Base-by-base conservation (phyloP, 2,888 invertebrate species). In the Drosophila buzzatii region DNA sequence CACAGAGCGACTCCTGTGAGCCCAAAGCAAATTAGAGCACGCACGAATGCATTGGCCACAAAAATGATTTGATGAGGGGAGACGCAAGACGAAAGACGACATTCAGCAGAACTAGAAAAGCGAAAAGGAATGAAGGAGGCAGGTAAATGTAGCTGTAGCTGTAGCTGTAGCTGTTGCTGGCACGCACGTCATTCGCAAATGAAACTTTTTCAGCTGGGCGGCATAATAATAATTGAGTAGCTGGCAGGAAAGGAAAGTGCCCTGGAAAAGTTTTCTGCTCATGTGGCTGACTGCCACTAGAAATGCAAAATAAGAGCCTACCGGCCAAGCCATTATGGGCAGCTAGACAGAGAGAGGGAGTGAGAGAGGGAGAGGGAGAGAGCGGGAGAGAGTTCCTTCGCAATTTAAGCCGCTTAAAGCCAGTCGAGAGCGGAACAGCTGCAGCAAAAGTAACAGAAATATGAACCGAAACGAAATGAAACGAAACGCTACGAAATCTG, bases 401-500 rank as follows among this genome's bases (percentile, higher is more conserved):
- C 81, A 88, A 82, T 80, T 80, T 85, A 85, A 85, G 89, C 84
- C 74, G 85, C 87, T 84, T 85, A 81, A 81, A 77, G 84, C 70
- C 78, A 64, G 51, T 20, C 70, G 49, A n/a, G 45, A 41, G n/a
- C n/a, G 27, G 31, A 47, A 16, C 42, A 27, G 61, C 45, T 61
- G 45, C 58, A 58, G 45, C 1, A 52, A 42, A 6, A 14, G 44
- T 44, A 44, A 27, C 65, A 73, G 73, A 70, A 89, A 83, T 81
- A 72, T 76, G 75, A 70, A 60, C 49, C 80, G 53, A 70, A 73
- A 69, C 71, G 64, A 79, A 61, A 47, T 37, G 73, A 63, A 61
- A 57, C 73, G 53, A 12, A 45, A 44, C 44, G 44, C 18, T 10
- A 18, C 44, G 23, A 73, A 86, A 82, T 74, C 74, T 76, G 74